Evolutionary conservation across 2,113 vertebrate species (phyloP).

Genomic region (Phycodurus eques): DNA sequence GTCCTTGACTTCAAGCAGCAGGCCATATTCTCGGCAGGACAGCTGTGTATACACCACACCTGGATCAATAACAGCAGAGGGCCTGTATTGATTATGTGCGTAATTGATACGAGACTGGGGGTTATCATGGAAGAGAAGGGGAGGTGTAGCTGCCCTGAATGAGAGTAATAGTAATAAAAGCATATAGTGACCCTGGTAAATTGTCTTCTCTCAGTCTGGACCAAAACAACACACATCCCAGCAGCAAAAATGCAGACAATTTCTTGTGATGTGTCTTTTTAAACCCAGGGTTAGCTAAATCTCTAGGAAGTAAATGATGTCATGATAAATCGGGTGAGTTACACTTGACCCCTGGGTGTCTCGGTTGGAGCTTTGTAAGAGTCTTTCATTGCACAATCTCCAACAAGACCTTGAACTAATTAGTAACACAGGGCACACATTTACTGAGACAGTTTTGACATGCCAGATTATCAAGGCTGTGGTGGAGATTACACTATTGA

Average conservation of each 20-base stretch:
- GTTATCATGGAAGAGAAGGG: conserved; percentile 33
- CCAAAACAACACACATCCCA: background rate
- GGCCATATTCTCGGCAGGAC: conserved; percentile 34
- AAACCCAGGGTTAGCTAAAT: background rate
- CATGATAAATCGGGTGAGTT: background rate
- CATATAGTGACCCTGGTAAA: conserved; percentile 21
- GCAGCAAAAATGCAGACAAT: background rate
- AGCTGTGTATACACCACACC: conserved; percentile 53
- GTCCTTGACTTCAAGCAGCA: conserved; percentile 48
- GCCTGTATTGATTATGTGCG: conserved; percentile 69
- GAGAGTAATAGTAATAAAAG: conserved; percentile 20
- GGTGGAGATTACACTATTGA: conserved; percentile 20
- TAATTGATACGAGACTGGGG: conserved; percentile 62
- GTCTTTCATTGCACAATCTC: conserved; percentile 5
- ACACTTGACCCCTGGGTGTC: background rate
- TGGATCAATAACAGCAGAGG: conserved; percentile 70
- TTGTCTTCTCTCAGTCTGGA: conserved; percentile 1
- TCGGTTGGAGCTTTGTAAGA: conserved; percentile 11
- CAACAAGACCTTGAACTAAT: conserved; percentile 11
- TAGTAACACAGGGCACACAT: background rate
- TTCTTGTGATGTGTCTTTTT: background rate
- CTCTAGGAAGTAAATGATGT: background rate
- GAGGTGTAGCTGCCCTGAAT: conserved; percentile 23
- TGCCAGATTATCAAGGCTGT: conserved; percentile 5
- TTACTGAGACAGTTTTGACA: conserved; percentile 12